Conservation (phyloP, 2,797 vertebrate genomes). For the Tolypeutes matacus region DNA sequence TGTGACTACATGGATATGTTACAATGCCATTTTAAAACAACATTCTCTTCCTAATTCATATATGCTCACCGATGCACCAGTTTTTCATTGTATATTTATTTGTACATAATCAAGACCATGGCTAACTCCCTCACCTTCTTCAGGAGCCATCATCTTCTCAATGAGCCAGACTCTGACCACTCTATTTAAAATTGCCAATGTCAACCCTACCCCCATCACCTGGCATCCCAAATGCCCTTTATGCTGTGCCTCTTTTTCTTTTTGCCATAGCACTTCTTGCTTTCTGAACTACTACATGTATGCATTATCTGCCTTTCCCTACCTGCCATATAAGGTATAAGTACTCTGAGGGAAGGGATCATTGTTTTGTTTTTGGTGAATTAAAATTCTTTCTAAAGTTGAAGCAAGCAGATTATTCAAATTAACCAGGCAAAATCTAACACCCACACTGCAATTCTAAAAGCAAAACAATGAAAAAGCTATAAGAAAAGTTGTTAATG, state of each 20-base stretch:
- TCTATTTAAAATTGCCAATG: background rate
- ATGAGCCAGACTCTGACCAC: background rate
- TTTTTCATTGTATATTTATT: background rate
- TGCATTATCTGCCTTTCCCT: background rate
- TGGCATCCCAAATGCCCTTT: background rate
- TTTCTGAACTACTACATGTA: background rate
- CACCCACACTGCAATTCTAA: background rate
- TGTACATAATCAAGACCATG: background rate
- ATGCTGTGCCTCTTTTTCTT: background rate
- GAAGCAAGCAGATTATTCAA: background rate
- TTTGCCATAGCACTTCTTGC: background rate
- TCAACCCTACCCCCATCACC: background rate
- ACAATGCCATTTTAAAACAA: background rate
- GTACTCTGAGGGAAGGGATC: background rate
- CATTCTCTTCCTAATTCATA: background rate
- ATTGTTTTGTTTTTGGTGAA: conserved; percentile 25
- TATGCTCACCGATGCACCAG: background rate
- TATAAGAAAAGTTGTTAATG: conserved; percentile 59
- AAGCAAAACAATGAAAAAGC: conserved; percentile 63
- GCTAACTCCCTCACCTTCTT: background rate
- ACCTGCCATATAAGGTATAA: background rate
- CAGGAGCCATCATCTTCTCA: background rate
- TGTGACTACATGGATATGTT: background rate
- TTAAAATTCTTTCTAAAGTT: conserved; percentile 28
- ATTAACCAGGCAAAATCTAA: conserved; percentile 49